Percentiles rank a stretch among this genome's conserved stretches.
phyloP scores from a whole-genome alignment of 2,113 vertebrate genomes.

The Falcunculus frontatus region DNA sequence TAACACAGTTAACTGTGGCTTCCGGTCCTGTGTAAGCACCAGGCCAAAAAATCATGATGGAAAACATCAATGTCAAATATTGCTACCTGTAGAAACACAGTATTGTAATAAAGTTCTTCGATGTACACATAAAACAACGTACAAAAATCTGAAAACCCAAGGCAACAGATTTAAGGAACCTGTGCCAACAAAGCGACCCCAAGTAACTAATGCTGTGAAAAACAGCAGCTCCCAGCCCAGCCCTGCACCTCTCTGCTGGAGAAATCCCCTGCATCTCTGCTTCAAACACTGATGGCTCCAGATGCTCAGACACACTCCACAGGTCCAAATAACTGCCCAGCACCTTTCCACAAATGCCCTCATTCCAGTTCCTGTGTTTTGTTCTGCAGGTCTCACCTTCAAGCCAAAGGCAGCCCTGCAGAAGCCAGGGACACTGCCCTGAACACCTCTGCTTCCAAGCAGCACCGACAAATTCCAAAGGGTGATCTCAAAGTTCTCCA shows the following conservation, averaged over 20 bases:
- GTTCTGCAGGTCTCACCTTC: not conserved
- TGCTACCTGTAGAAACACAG: not conserved
- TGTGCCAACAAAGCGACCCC: not conserved
- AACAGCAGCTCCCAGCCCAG: not conserved
- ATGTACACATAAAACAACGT: not conserved
- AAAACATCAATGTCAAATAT: not conserved
- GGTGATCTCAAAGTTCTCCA: not conserved
- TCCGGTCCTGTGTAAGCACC: not conserved
- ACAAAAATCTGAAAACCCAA: not conserved
- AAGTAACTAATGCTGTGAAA: not conserved
- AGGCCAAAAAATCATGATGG: not conserved
- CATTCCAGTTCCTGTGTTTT: accelerated
- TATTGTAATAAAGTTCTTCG: not conserved
- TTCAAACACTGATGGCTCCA: not conserved
- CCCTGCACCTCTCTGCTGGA: not conserved
- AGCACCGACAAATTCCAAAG: not conserved
- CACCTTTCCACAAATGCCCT: not conserved
- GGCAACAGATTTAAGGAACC: not conserved
- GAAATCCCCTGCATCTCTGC: not conserved
- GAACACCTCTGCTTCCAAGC: not conserved
- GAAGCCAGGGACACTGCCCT: not conserved
- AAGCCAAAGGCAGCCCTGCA: not conserved
- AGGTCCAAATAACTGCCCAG: not conserved
- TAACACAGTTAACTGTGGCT: not conserved
- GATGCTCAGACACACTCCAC: not conserved